Base-by-base conservation (phyloP, 2,888 invertebrate genomes). In the Lordiphosa fenestrarum region DNA sequence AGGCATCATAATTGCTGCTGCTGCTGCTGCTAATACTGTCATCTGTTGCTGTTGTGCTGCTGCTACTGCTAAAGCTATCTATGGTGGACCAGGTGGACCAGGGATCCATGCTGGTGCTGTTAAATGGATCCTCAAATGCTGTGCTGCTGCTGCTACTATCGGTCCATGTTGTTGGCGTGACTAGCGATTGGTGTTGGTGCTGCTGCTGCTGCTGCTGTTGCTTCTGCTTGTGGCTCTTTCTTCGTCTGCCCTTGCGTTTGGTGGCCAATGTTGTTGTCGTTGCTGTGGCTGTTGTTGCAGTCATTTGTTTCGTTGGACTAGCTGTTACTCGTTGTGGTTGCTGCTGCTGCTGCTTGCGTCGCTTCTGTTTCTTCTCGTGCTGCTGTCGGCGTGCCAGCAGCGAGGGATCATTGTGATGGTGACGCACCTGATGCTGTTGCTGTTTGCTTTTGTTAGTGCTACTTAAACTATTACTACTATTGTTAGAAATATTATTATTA, bases 351-450 rank as follows among this genome's bases (percentile, higher is more conserved):
- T 66, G 71, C 71, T 69, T 75, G 80, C 83, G 78, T 49, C 84
- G 82, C 82, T 85, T 86, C 60, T 84, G 85, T 47, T 86, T 85
- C 58, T 77, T 84, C 57, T 84, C 81, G 63, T 81, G 85, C 42
- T 88, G 86, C 59, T 88, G 81, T 61, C 88, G 85, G 56, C 87
- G 81, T 65, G 84, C 80, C 66, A 86, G 72, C 71, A 73, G 69
- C 65, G 80, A 78, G 53, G 87, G 86, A 84, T 88, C 86, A 81
- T 88, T 86, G 69, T 88, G 88, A 84, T 88, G 88, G 84, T 88
- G 88, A 61, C 88, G 85, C 71, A 88, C 86, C 71, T 82, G 85
- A 86, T 88, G 88, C 54, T 86, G 86, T 50, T 83, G 53, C 39
- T 61, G 55, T 35, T 70, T 67, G 73, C 55, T 49, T 64, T 75